Base-by-base conservation (phyloP, 2,797 vertebrate genomes). In the Lophotriccus pileatus region DNA sequence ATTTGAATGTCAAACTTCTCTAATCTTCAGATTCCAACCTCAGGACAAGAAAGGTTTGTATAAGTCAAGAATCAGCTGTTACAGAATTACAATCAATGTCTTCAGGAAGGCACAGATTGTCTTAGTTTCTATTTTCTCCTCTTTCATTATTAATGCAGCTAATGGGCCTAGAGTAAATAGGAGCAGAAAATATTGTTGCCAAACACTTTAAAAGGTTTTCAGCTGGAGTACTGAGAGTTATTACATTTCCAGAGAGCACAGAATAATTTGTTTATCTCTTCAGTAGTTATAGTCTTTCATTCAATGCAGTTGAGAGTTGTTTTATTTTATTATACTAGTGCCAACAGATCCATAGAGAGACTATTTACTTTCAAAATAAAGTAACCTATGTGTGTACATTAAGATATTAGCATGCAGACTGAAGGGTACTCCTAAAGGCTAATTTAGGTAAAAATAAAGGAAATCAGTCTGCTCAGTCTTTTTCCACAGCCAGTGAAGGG, bases 171-270 rank as follows among this genome's bases (percentile, higher is more conserved):
- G 83, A 36, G 80, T 94, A 91, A 94, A 90, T 32, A 91, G 30
- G 30, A 96, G 44, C 16, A 79, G 63, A 94, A 96, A 93, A 96
- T 94, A 91, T 19, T 88, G 91, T 86, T 93, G 85, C 76, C 73
- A 95, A 90, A 94, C 90, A 93, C 67, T 75, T 94, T 95, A 94
- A 95, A 96, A 96, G 91, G 74, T 90, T 96, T 97, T 96, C 64
- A 68, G 92, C 77, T 76, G 80, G 74, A 88, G 79, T 89, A 60
- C 46, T 81, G 74, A 92, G 76, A 87, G 63, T 90, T 94, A 90
- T 94, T 94, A 84, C 27, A n/a, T 90, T 90, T 94, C 83, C 80
- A 92, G 74, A 82, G 53, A 89, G 49, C 49, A 46, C 46, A 67
- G 74, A 89, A 82, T 88, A 80, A 94, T 95, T 94, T 93, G 89